phyloP scores from a whole-genome alignment of 2,797 vertebrate genomes.

The Prunella strophiata region DNA sequence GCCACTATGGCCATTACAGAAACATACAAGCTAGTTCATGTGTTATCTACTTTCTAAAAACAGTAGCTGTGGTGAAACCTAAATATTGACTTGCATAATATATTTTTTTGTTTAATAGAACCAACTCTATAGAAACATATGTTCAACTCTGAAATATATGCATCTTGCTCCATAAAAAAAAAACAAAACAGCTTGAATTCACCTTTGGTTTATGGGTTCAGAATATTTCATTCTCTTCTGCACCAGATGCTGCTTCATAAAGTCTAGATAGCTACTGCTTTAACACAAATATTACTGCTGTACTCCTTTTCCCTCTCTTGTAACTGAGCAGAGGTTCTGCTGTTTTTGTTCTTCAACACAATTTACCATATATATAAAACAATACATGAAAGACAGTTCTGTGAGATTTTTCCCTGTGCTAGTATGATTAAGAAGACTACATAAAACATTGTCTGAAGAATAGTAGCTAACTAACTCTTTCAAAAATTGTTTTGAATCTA shows the following conservation, averaged over 20 bases:
- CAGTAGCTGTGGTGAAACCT: neutral
- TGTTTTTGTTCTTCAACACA: neutral
- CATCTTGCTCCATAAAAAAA: neutral
- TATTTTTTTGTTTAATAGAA: neutral
- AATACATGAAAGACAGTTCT: neutral
- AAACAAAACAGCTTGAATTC: neutral
- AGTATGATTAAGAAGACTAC: neutral
- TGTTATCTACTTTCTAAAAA: neutral
- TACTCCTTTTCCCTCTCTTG: neutral
- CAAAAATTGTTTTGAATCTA: constrained; percentile 4
- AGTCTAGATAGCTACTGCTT: neutral
- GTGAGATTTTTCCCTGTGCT: neutral
- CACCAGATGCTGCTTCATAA: neutral
- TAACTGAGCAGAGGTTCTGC: neutral
- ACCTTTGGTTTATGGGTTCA: neutral
- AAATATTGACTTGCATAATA: neutral
- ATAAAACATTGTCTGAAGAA: neutral
- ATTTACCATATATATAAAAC: neutral
- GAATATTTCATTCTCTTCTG: neutral
- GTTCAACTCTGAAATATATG: neutral
- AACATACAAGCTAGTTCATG: neutral
- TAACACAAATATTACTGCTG: neutral
- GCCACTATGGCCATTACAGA: neutral
- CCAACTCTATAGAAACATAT: neutral
- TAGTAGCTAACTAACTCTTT: neutral